phyloP scores from a whole-genome alignment of 2,797 vertebrate species.

The Poecilia gillii region DNA sequence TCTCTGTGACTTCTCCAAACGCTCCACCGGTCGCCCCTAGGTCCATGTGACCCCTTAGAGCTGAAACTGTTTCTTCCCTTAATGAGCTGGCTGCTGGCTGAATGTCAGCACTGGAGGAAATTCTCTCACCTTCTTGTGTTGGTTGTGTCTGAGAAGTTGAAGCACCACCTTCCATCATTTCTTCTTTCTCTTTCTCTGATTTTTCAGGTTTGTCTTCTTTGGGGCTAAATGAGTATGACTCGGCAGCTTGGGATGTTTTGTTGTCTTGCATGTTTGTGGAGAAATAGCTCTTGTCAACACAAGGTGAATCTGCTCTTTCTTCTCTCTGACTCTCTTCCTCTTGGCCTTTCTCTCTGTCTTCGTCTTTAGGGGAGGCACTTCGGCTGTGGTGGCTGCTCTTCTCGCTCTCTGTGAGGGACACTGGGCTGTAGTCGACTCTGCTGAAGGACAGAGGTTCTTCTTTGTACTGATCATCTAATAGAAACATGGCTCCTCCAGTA shows the following conservation, averaged over 20 bases:
- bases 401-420: conserved; percentile 68
- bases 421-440: conserved; percentile 71
- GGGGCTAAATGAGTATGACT: conserved; percentile 64
- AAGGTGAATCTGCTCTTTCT: conserved; percentile 86
- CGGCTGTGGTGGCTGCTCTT: conserved; percentile 66
- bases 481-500: conserved; percentile 62
- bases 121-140: conserved; percentile 34
- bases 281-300: conserved; percentile 84
- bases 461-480: conserved; percentile 74
- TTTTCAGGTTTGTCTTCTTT: conserved; percentile 81
- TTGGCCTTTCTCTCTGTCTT: conserved; percentile 75
- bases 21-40: conserved; percentile 8
- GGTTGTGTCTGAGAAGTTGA: conserved; percentile 32
- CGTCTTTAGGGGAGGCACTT: conserved; percentile 70
- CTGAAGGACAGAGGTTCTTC: conserved; percentile 79
- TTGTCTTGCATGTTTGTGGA: conserved; percentile 87
- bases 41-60: conserved; percentile 64
- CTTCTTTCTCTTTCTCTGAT: conserved; percentile 76
- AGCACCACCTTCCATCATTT: conserved; percentile 29
- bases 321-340: conserved; percentile 81
- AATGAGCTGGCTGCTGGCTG: conserved; percentile 71
- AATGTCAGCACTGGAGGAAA: conserved; percentile 79
- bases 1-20: conserved; percentile 53
- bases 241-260: conserved; percentile 70
- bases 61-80: conserved; percentile 83